phyloP scores from a whole-genome alignment of 2,797 vertebrate species.

The Nyctibius grandis region DNA sequence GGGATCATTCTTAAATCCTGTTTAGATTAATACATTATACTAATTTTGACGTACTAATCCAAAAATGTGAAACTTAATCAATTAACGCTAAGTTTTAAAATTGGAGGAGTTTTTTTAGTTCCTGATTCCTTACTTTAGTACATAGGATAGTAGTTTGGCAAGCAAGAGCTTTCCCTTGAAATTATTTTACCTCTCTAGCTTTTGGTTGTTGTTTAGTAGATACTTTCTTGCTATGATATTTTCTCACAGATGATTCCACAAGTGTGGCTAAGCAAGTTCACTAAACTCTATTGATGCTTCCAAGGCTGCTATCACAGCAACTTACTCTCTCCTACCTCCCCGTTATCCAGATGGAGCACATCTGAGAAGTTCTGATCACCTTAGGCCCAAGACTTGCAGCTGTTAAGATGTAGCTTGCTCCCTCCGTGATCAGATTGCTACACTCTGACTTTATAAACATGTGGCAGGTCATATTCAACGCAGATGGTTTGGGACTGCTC shows the following conservation, averaged over 20 bases:
- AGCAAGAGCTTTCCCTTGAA: neutral
- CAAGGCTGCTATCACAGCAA: neutral
- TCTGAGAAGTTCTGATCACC: slow-evolving; percentile 28
- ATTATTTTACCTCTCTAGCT: neutral
- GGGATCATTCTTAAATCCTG: neutral
- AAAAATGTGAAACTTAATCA: neutral
- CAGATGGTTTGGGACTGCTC: neutral
- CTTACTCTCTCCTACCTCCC: neutral
- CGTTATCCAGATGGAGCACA: neutral
- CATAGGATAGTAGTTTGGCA: neutral
- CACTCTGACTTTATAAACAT: neutral
- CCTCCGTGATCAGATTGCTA: neutral
- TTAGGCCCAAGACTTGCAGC: neutral
- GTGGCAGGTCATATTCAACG: neutral
- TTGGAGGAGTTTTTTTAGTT: neutral
- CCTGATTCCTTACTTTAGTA: neutral
- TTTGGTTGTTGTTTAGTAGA: neutral
- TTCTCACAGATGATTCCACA: neutral
- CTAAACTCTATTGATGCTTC: neutral
- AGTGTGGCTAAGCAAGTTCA: neutral
- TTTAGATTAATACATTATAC: neutral
- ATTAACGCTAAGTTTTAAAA: neutral
- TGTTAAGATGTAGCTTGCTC: slow-evolving; percentile 13
- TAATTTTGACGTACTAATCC: neutral
- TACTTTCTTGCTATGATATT: neutral